Evolutionary conservation across 2,888 invertebrate species (phyloP).

Genomic region (Ectemnius lituratus): DNA sequence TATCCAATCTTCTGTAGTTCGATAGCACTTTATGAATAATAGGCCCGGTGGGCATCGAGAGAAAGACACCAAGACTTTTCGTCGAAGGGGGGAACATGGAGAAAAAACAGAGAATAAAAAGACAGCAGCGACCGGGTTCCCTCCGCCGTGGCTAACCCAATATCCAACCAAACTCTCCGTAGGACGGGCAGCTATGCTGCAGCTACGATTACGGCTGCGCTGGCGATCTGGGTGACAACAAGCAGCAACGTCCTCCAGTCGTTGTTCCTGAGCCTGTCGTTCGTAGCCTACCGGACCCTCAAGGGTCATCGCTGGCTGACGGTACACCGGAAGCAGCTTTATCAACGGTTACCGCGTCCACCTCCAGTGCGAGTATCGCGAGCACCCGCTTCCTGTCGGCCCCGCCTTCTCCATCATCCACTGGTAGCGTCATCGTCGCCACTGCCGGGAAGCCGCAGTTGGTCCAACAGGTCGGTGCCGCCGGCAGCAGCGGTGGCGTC

Average conservation of each 20-base stretch:
- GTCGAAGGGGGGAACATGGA: constrained; percentile 28
- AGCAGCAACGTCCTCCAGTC: constrained; percentile 63
- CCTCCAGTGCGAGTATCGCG: constrained; percentile 39
- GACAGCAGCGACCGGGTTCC: constrained; percentile 25
- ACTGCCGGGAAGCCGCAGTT: constrained; percentile 30
- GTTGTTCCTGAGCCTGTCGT: constrained; percentile 62
- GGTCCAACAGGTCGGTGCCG: constrained; percentile 24
- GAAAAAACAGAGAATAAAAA: constrained; percentile 17
- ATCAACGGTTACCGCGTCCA: constrained; percentile 66
- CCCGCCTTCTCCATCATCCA: constrained; percentile 54
- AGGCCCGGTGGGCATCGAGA: not conserved
- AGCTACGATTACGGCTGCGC: constrained; percentile 79
- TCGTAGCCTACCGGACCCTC: constrained; percentile 60
- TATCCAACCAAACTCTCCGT: constrained; percentile 64
- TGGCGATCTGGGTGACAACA: constrained; percentile 72
- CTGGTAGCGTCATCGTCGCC: constrained; percentile 21
- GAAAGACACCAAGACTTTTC: constrained; percentile 50
- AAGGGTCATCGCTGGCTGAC: constrained; percentile 64
- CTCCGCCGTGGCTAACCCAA: constrained; percentile 58
- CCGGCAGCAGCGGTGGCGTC: not conserved
- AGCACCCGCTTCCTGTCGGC: constrained; percentile 41
- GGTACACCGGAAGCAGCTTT: constrained; percentile 73
- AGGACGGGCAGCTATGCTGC: constrained; percentile 80
- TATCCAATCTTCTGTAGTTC: not conserved
- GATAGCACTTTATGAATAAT: constrained; percentile 13